Evolutionary conservation across 1,140 invertebrate genomes (phyloP).

Genomic region (Nomia melanderi): DNA sequence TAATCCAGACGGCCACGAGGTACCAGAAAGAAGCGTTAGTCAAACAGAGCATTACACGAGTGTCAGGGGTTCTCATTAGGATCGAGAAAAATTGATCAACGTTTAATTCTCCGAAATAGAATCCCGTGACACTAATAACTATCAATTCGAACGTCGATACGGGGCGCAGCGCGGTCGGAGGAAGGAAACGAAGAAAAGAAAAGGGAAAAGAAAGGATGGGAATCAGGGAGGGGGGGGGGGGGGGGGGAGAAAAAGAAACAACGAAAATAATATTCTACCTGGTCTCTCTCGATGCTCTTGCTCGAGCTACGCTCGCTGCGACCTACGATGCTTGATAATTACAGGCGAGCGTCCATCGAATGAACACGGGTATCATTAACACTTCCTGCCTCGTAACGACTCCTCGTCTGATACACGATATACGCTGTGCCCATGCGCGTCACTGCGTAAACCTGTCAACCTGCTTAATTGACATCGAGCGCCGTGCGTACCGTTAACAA

Average conservation of each 20-base stretch:
- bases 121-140: no score
- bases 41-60: slow-evolving; percentile 61
- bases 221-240: no score
- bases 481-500: background rate
- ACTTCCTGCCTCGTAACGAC: slow-evolving; percentile 80
- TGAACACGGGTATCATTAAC: slow-evolving; percentile 80
- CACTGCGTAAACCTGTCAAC: slow-evolving; percentile 76
- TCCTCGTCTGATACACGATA: slow-evolving; percentile 75
- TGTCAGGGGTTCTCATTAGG: slow-evolving; percentile 63
- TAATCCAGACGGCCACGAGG: slow-evolving; percentile 56
- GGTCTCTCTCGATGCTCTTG: slow-evolving; percentile 33
- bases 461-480: slow-evolving; percentile 63
- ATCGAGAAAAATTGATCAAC: background rate
- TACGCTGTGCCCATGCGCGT: slow-evolving; percentile 70
- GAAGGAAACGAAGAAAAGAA: no score
- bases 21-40: slow-evolving; percentile 66
- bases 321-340: slow-evolving; percentile 74
- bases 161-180: no score
- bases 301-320: slow-evolving; percentile 31
- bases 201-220: no score
- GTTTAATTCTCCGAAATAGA: slow-evolving; percentile 8
- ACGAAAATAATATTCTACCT: slow-evolving; percentile 21
- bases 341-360: slow-evolving; percentile 78
- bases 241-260: slow-evolving; percentile 14
- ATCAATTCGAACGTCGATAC: slow-evolving; percentile 48